Percentiles rank a stretch among this genome's conserved stretches.
These are phyloP conservation scores for Bombus breviceps DNA, from an alignment of 1,140 invertebrate species.

Conservation along the genomic window DNA sequence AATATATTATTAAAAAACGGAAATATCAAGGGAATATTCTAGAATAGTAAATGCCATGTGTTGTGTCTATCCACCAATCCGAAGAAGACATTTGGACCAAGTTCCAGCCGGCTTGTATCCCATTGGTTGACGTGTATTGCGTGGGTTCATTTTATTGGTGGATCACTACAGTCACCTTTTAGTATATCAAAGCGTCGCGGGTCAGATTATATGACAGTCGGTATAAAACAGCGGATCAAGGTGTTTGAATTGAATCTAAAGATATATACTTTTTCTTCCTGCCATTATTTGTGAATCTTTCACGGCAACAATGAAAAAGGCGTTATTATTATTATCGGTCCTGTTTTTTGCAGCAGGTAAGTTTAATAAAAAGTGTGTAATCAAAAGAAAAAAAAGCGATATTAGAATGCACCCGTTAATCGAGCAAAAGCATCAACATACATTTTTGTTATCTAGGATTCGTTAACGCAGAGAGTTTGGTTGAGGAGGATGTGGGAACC, in stretches of 20 bases:
- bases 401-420: background rate
- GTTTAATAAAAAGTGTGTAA: background rate
- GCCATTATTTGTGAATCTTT: constrained; percentile 56
- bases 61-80: constrained; percentile 60
- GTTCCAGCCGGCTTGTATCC: constrained; percentile 39
- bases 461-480: constrained; percentile 74
- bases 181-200: constrained; percentile 52
- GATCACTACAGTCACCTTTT: constrained; percentile 1
- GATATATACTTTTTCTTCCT: constrained; percentile 50
- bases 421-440: background rate
- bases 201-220: constrained; percentile 62
- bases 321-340: constrained; percentile 80
- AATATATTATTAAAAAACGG: background rate
- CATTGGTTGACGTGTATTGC: constrained; percentile 75
- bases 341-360: constrained; percentile 84
- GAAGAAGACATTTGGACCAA: constrained; percentile 69
- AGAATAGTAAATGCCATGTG: constrained; percentile 39
- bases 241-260: background rate
- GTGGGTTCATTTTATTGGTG: constrained; percentile 76
- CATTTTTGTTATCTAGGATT: constrained; percentile 67
- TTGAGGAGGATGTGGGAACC: constrained; percentile 81
- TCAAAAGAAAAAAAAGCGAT: background rate
- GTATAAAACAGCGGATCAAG: constrained; percentile 55
- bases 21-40: constrained; percentile 48
- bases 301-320: constrained; percentile 83